Conservation (phyloP, 2,113 vertebrate species). For the Pomatorhinus ruficollis region DNA sequence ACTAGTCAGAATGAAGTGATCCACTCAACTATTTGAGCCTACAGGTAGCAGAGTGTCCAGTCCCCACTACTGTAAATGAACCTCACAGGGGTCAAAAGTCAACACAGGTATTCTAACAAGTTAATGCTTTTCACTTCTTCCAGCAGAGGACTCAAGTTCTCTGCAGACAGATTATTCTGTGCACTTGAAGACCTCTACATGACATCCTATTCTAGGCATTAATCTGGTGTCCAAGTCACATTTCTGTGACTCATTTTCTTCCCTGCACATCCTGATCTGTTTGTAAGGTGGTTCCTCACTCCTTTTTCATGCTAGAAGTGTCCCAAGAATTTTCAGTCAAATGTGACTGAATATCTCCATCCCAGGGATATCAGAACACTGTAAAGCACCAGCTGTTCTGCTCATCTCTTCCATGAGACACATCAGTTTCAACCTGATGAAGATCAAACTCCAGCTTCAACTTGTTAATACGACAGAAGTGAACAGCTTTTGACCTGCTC, state of each 20-base stretch:
- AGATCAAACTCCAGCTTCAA: background rate
- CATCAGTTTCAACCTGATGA: background rate
- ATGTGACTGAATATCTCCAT: background rate
- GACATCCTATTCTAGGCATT: background rate
- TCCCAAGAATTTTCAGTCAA: background rate
- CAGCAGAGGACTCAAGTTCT: background rate
- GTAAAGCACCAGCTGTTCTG: background rate
- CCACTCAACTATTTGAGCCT: background rate
- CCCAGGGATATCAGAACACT: background rate
- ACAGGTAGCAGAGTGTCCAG: background rate
- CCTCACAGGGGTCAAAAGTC: background rate
- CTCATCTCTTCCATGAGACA: background rate
- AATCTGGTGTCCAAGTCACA: background rate
- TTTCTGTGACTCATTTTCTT: background rate
- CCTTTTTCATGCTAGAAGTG: background rate
- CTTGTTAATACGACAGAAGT: background rate
- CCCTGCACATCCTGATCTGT: background rate
- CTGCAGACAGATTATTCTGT: background rate
- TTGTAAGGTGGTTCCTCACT: background rate
- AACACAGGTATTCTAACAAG: background rate
- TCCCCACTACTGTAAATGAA: background rate
- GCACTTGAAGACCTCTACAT: background rate
- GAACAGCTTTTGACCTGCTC: background rate
- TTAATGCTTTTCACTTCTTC: background rate
- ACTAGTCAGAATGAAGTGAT: background rate